Percentiles rank a stretch among this genome's conserved stretches.
These are phyloP conservation scores for Cephalopholis sonnerati DNA, from an alignment of 2,113 vertebrate species.

Conservation along the genomic window DNA sequence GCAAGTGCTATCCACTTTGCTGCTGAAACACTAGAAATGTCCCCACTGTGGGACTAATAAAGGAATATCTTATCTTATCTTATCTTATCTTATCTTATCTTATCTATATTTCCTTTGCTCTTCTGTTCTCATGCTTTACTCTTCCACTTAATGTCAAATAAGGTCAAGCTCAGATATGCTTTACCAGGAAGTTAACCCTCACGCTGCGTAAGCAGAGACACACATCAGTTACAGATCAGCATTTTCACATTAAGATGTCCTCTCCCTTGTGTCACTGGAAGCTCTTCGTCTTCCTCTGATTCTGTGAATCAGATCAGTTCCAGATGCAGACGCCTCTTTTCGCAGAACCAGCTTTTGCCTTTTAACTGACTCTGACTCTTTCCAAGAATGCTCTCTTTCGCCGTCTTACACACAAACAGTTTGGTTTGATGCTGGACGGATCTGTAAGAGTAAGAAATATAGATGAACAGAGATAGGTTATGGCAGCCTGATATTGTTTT, in stretches of 20 bases:
- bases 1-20: no score
- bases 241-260: slow-evolving; percentile 18
- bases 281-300: neutral
- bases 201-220: slow-evolving; percentile 3
- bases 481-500: neutral
- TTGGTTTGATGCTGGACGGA: neutral
- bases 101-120: neutral
- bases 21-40: no score
- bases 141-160: neutral
- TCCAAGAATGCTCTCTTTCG: slow-evolving; percentile 1
- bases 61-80: no score
- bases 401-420: neutral
- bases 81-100: no score
- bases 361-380: neutral
- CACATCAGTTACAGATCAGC: slow-evolving; percentile 22
- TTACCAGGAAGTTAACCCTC: neutral
- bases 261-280: neutral
- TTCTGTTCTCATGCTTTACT: neutral
- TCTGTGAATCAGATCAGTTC: slow-evolving; percentile 34
- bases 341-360: neutral
- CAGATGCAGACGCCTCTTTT: slow-evolving; percentile 26
- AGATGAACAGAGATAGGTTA: neutral
- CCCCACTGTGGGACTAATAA: no score
- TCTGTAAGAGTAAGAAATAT: neutral
- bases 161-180: neutral